phyloP scores from a whole-genome alignment of 2,797 vertebrate genomes.

The Pitangus sulphuratus region DNA sequence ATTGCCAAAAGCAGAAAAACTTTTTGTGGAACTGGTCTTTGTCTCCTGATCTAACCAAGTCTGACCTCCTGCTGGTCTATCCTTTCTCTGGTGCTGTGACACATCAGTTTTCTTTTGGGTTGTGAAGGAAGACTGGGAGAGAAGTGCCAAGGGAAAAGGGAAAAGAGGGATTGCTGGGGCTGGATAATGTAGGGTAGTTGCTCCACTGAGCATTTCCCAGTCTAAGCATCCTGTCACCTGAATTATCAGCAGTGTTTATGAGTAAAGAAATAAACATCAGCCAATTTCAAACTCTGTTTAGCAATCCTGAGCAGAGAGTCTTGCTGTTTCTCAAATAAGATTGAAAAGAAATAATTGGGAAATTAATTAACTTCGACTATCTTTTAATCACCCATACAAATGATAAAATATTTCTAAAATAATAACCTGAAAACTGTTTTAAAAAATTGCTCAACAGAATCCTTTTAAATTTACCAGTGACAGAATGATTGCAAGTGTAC shows the following conservation, averaged over 20 bases:
- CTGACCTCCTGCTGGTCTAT: not conserved
- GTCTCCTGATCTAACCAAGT: not conserved
- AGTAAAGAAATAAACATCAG: not conserved
- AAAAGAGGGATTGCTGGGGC: not conserved
- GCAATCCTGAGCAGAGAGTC: not conserved
- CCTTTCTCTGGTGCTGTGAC: not conserved
- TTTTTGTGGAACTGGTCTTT: not conserved
- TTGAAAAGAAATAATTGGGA: not conserved
- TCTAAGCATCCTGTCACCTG: not conserved
- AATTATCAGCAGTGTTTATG: not conserved
- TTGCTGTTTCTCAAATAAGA: not conserved
- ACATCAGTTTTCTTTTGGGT: not conserved
- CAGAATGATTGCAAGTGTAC: constrained; percentile 2
- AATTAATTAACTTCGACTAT: not conserved
- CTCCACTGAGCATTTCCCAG: not conserved
- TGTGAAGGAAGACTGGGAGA: not conserved
- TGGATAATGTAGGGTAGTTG: not conserved
- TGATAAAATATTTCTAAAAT: not conserved
- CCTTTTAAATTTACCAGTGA: not conserved
- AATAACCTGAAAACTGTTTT: not conserved
- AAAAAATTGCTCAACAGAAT: not conserved
- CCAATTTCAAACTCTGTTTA: not conserved
- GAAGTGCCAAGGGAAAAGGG: not conserved
- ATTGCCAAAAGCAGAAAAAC: not conserved
- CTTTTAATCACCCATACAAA: not conserved